phyloP scores from a whole-genome alignment of 37 sponge, comb jelly and placozoan genomes.

The Halichondria panicea region DNA sequence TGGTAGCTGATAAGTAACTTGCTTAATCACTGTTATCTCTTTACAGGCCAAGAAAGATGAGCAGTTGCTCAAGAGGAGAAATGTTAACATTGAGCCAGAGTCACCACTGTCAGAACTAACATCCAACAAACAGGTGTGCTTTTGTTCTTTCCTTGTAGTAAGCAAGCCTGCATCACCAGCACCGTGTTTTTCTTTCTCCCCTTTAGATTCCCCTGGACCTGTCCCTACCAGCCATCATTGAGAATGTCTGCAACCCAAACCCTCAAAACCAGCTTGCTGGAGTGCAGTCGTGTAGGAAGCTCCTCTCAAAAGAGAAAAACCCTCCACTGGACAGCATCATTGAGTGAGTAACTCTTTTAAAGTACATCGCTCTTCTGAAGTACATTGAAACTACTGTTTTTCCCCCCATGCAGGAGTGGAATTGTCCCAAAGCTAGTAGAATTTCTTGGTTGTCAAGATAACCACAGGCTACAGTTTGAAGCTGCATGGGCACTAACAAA shows the following conservation, averaged over 20 bases:
- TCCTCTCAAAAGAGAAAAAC: conserved; percentile 61
- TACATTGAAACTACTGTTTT: neutral
- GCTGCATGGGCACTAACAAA: conserved; percentile 98
- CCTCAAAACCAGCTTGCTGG: conserved; percentile 39
- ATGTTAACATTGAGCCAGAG: conserved; percentile 60
- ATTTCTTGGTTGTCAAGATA: conserved; percentile 47
- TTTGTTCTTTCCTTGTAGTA: too few species aligned
- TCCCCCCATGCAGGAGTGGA: conserved; percentile 59
- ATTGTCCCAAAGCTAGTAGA: conserved; percentile 73
- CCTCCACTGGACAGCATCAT: conserved; percentile 69
- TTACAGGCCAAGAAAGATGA: conserved; percentile 81
- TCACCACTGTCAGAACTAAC: conserved; percentile 45
- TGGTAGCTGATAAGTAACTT: neutral
- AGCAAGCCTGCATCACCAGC: too few species aligned
- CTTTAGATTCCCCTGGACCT: conserved; percentile 31
- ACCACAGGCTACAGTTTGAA: conserved; percentile 90
- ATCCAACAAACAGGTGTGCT: conserved; percentile 39
- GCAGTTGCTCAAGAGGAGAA: conserved; percentile 86
- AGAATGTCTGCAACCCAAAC: conserved; percentile 55
- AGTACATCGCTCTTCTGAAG: neutral
- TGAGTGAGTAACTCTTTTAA: conserved; percentile 21
- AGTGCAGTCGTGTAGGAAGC: conserved; percentile 67
- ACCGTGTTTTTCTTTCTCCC: neutral
- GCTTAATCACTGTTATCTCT: neutral
- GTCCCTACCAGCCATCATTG: conserved; percentile 33